phyloP scores from a whole-genome alignment of 2,888 invertebrate species.

The Dicycla oo region DNA sequence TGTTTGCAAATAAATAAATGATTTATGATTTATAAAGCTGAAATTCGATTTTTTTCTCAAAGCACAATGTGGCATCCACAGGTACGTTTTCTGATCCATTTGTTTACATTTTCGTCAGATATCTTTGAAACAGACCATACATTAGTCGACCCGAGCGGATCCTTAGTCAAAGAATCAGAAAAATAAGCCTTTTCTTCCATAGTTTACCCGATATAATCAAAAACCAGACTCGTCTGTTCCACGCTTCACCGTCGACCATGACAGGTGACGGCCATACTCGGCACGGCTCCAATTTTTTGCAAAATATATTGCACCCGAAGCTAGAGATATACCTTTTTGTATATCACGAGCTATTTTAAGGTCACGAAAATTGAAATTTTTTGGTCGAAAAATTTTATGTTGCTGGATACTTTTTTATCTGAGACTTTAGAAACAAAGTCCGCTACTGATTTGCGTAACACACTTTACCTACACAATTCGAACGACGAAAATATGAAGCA shows the following conservation, averaged over 20 bases:
- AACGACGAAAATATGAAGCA: no score
- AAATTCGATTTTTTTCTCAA: no score
- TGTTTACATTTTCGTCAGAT: neutral
- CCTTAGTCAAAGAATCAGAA: neutral
- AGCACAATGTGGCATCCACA: no score
- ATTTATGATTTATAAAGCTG: no score
- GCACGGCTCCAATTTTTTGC: constrained; percentile 51
- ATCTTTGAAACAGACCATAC: neutral
- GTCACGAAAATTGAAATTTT: neutral
- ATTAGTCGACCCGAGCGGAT: no score
- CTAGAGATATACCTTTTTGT: constrained; percentile 42
- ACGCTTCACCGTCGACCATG: constrained; percentile 36
- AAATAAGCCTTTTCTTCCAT: constrained; percentile 4
- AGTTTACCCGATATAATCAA: constrained; percentile 22
- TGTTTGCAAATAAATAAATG: no score
- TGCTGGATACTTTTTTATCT: constrained; percentile 1
- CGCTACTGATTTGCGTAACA: no score
- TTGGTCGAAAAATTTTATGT: neutral
- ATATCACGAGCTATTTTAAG: constrained; percentile 16
- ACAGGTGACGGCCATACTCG: constrained; percentile 51
- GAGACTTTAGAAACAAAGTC: neutral
- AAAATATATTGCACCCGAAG: constrained; percentile 14
- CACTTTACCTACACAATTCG: no score
- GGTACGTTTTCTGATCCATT: no score
- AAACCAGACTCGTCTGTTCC: constrained; percentile 41